Base-by-base conservation (phyloP, 2,888 invertebrate species). In the Abscondita cerata region DNA sequence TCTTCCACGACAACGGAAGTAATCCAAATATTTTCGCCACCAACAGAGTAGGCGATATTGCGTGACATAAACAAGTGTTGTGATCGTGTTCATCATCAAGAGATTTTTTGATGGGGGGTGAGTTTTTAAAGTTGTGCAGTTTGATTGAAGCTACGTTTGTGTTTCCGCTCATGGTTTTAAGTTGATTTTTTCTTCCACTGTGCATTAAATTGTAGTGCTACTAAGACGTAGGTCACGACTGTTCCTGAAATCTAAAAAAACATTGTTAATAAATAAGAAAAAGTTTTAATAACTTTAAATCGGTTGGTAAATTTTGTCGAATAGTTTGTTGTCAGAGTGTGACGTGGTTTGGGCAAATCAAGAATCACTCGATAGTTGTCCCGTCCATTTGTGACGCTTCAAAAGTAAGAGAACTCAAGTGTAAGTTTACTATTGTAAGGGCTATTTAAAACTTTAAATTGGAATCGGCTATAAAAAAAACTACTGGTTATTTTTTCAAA, bases 21-120 rank as follows among this genome's bases (percentile, higher is more conserved):
- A 76, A 68, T 8, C 80, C 80, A 25, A 76, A 69, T 1, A 78
- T 3, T 59, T 76, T 72, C 34, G 70, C 68, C 4, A 76, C 46
- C 0, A 53, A n/a, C 5, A 77, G 53, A 1, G 68, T 63, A 0
- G 74, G 73, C 5, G 59, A 53, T 1, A 79, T 40, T 11, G 75
- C 68, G 65, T 72, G 69, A 65, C 80, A 80, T 8, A 78, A 53
- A 64, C 79, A 80, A 11, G 11, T 12, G 1, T 52, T 20, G 11
- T 18, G 47, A 15, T 25, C 52, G 13, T 9, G 5, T 13, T 1
- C 1, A 11, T 18, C 51, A 46, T 19, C 36, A 36, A 15, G 1
- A 16, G 4, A 41, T 11, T 53, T 52, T 44, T 62, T 62, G 11
- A 16, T 20, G 1, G 62, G 48, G 9, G 15, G 50, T 16, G 41